phyloP scores from a whole-genome alignment of 2,888 invertebrate genomes.

The Clepsis dumicolana region DNA sequence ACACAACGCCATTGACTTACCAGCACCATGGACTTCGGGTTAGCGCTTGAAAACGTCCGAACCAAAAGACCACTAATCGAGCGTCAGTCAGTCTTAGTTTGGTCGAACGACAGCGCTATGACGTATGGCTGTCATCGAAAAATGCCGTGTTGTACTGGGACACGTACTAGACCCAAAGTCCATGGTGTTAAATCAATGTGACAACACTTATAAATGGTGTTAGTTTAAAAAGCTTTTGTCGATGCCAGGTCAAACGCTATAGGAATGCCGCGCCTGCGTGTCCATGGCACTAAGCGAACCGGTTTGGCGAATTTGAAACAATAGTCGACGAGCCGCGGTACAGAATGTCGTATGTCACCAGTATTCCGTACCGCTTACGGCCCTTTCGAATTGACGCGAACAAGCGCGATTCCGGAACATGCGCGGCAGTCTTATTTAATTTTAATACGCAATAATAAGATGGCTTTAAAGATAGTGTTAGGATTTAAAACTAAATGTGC shows the following conservation, averaged over 20 bases:
- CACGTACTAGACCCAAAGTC: no score
- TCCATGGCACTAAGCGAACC: constrained; percentile 61
- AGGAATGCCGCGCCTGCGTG: constrained; percentile 37
- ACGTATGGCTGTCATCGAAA: no score
- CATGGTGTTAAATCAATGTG: no score
- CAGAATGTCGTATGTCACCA: constrained; percentile 19
- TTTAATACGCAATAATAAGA: constrained; percentile 6
- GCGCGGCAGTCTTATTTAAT: constrained; percentile 45
- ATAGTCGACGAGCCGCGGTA: constrained; percentile 57
- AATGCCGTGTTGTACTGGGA: no score
- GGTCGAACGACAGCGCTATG: no score
- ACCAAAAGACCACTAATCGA: no score
- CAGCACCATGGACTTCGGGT: no score
- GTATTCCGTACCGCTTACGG: background rate
- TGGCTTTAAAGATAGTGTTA: background rate
- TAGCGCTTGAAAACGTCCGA: no score
- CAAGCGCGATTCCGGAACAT: constrained; percentile 58
- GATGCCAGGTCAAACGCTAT: constrained; percentile 33
- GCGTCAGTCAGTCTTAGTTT: no score
- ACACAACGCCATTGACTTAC: no score
- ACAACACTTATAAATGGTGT: background rate
- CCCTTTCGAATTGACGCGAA: background rate
- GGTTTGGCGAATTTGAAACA: constrained; percentile 81
- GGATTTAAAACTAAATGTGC: background rate
- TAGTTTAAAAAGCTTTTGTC: background rate